These are phyloP conservation scores for Geotrupes spiniger DNA, from an alignment of 2,888 invertebrate genomes.

Conservation along the genomic window DNA sequence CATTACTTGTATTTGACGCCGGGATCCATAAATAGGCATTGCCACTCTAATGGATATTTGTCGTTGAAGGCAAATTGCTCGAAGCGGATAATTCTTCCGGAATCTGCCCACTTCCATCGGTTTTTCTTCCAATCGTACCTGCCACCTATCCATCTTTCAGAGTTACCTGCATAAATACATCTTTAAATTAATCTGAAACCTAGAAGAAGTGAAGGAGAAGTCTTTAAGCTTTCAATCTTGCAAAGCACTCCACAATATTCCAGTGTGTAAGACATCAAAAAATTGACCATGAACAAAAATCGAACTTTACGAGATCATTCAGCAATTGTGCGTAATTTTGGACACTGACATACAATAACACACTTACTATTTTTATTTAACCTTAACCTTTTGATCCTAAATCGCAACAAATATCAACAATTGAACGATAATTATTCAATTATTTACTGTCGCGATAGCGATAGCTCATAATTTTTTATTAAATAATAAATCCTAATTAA, in stretches of 20 bases:
- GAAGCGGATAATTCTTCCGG: conserved; percentile 13
- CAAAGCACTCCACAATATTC: too few species aligned
- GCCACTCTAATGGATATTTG: conserved; percentile 12
- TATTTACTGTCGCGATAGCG: not conserved
- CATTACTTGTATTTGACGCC: conserved; percentile 13
- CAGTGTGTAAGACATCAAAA: too few species aligned
- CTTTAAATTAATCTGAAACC: too few species aligned
- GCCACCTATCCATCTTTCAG: conserved; percentile 21
- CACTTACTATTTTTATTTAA: not conserved
- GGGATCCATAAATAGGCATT: conserved; percentile 20
- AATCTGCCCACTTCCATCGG: conserved; percentile 17
- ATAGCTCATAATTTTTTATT: not conserved
- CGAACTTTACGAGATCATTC: too few species aligned
- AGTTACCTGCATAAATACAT: too few species aligned
- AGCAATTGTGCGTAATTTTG: too few species aligned
- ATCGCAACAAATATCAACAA: not conserved
- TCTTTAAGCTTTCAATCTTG: too few species aligned
- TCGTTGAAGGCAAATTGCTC: conserved; percentile 2
- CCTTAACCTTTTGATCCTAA: not conserved
- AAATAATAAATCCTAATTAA: too few species aligned
- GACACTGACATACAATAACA: too few species aligned
- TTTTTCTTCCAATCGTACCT: conserved; percentile 16
- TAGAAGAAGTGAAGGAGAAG: too few species aligned
- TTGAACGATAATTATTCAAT: too few species aligned
- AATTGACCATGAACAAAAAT: too few species aligned